These are phyloP conservation scores for rabbit (Oryctolagus cuniculus) DNA, from an alignment of 2,113 vertebrate genomes.

Conservation along the genomic window mOryCun1.1 NC_091432.1:166306501-166307000, in stretches of 20 bases:
- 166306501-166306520: neutral
- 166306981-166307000: slow-evolving; percentile 65
- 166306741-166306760: slow-evolving; percentile 43
- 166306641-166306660: neutral
- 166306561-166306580: neutral
- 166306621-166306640: neutral
- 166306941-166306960: neutral
- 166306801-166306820: neutral
- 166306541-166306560: neutral
- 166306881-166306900: neutral
- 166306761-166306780: slow-evolving; percentile 18
- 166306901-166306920: slow-evolving; percentile 39
- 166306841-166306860: slow-evolving; percentile 42
- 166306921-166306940: slow-evolving; percentile 44
- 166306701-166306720: neutral
- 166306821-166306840: neutral
- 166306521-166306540: neutral
- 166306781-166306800: neutral
- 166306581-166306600: slow-evolving; percentile 21
- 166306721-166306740: neutral
- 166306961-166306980: slow-evolving; percentile 61
- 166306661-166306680: slow-evolving; percentile 31
- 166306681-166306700: neutral
- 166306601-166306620: neutral
- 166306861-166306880: slow-evolving; percentile 36